phyloP scores from a whole-genome alignment of 2,888 invertebrate species.

The Oscheius sp. region DNA sequence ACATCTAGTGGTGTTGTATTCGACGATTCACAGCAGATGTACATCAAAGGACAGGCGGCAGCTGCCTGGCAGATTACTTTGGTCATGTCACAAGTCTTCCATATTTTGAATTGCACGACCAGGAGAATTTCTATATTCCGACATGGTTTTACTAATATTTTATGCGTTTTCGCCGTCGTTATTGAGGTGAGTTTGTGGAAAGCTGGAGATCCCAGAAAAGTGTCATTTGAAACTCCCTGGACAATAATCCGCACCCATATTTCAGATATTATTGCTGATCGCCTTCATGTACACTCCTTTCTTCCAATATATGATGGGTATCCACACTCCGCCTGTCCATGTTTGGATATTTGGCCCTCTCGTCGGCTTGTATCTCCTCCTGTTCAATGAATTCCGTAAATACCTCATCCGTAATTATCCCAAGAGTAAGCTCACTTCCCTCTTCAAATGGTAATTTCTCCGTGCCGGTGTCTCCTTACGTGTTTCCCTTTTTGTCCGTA shows the following conservation, averaged over 20 bases:
- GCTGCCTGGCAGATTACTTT: conserved; percentile 72
- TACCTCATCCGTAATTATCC: conserved; percentile 61
- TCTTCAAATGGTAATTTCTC: conserved; percentile 57
- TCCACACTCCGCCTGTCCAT: conserved; percentile 68
- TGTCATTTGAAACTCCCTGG: no score
- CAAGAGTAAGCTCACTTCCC: conserved; percentile 49
- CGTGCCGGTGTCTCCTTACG: conserved; percentile 1
- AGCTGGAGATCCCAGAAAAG: neutral
- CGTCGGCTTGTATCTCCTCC: conserved; percentile 66
- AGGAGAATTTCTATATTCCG: conserved; percentile 71
- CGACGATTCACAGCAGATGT: conserved; percentile 62
- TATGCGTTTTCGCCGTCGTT: conserved; percentile 69
- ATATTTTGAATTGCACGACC: conserved; percentile 72
- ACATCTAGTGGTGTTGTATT: conserved; percentile 52
- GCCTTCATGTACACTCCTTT: conserved; percentile 71
- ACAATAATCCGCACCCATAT: neutral
- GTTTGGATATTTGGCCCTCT: conserved; percentile 60
- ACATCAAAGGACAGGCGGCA: conserved; percentile 70
- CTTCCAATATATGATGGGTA: conserved; percentile 72
- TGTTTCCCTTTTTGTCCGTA: neutral
- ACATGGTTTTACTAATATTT: conserved; percentile 70
- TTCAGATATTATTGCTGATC: conserved; percentile 67
- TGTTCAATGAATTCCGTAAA: conserved; percentile 70
- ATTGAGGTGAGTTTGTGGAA: conserved; percentile 58
- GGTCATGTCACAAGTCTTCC: conserved; percentile 71